Evolutionary conservation across 2,888 invertebrate genomes (phyloP), one percentile per base, ranked within the genome.

Genomic region (Cheilosia grossa): DNA sequence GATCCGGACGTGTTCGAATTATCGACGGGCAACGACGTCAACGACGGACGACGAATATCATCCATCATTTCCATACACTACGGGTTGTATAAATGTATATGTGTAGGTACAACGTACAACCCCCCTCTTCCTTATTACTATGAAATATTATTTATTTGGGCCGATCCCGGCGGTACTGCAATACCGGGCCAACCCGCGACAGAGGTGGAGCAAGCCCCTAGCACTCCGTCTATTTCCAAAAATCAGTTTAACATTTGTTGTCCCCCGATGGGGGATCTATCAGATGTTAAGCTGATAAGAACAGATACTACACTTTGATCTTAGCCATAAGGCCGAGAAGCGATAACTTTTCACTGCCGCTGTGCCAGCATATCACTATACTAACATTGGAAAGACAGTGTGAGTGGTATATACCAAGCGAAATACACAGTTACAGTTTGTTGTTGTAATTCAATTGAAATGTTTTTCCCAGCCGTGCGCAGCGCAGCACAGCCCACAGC

Each of bases 81-180:
- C n/a, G n/a, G n/a, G n/a, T n/a, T n/a, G n/a, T n/a, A n/a, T n/a
- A n/a, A n/a, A n/a, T n/a, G n/a, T n/a, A n/a, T n/a, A n/a, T n/a
- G n/a, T n/a, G n/a, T n/a, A n/a, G n/a, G n/a, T n/a, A n/a, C n/a
- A n/a, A n/a, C n/a, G n/a, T n/a, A n/a, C n/a, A n/a, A n/a, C n/a
- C n/a, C n/a, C n/a, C n/a, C n/a, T n/a, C n/a, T n/a, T n/a, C n/a
- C n/a, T n/a, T n/a, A n/a, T n/a, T n/a, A n/a, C n/a, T n/a, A n/a
- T n/a, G n/a, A n/a, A n/a, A n/a, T n/a, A n/a, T n/a, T 51, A 4
- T 13, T 51, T 6, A 24, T 51, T 51, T 51, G 51, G 51, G 51
- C 51, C 51, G 51, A 51, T 51, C 51, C 51, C 51, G 51, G 51
- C 51, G 51, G 51, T 51, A 51, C 51, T 51, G 51, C 51, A 51